Percentiles rank a stretch among this genome's conserved stretches.
Evolutionary conservation across 92 coral and sea anemone species (phyloP).

Genomic region (Micromussa lordhowensis): DNA sequence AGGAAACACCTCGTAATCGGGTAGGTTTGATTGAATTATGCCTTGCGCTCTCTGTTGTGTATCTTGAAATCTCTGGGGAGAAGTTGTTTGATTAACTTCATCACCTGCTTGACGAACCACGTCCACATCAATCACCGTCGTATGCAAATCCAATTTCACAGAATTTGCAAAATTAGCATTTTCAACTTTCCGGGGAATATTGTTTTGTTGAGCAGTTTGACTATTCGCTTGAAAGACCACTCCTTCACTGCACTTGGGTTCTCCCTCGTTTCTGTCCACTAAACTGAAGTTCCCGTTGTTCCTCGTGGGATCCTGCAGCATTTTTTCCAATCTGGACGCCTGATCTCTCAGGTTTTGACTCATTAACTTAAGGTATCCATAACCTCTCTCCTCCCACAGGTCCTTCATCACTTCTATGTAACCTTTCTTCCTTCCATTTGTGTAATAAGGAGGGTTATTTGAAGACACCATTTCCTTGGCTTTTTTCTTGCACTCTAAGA

Average conservation of each 20-base stretch:
- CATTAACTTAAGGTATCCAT: neutral
- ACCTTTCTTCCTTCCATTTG: conserved; percentile 40
- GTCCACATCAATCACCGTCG: conserved; percentile 18
- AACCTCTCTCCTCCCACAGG: conserved; percentile 7
- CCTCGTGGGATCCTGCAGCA: neutral
- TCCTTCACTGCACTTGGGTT: neutral
- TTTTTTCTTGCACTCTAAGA: conserved; percentile 25
- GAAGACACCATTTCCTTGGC: conserved; percentile 24
- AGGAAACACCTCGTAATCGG: conserved; percentile 52
- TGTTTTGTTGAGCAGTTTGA: conserved; percentile 23
- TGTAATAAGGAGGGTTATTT: conserved; percentile 8
- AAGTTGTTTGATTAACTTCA: conserved; percentile 17
- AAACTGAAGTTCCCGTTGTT: conserved; percentile 12
- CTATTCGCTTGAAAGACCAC: conserved; percentile 5
- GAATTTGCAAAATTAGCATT: conserved; percentile 11
- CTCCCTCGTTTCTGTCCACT: conserved; percentile 2
- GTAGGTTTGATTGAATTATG: conserved; percentile 55
- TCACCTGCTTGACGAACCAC: conserved; percentile 23
- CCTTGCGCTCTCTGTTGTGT: neutral
- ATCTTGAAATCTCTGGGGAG: neutral
- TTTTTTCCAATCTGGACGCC: neutral
- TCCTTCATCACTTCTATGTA: conserved; percentile 51
- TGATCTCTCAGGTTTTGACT: neutral
- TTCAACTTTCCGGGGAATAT: neutral
- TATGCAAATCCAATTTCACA: conserved; percentile 39